Percentiles rank a stretch among this genome's conserved stretches.
phyloP scores from a whole-genome alignment of 2,113 vertebrate species.

The Pantherophis guttatus region DNA sequence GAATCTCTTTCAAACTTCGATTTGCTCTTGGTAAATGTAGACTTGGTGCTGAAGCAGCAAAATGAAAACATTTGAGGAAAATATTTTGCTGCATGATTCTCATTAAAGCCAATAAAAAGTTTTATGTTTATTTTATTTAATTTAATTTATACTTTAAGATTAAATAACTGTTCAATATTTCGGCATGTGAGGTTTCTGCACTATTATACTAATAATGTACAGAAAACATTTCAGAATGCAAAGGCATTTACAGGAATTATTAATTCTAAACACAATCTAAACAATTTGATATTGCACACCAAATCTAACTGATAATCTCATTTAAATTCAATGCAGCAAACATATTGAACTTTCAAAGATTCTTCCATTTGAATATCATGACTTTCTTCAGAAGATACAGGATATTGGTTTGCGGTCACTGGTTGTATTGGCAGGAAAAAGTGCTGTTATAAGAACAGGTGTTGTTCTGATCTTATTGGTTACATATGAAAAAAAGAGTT shows the following conservation, averaged over 20 bases:
- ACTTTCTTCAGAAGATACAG: slow-evolving; percentile 24
- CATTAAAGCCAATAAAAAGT: not conserved
- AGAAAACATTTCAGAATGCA: accelerated
- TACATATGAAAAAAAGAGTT: slow-evolving; percentile 36
- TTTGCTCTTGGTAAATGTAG: not conserved
- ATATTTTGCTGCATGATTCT: not conserved
- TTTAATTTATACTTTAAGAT: not conserved
- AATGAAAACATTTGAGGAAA: not conserved
- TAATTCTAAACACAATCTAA: not conserved
- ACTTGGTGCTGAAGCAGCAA: not conserved
- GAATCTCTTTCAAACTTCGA: not conserved
- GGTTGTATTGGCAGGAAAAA: slow-evolving; percentile 38
- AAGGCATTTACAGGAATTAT: not conserved
- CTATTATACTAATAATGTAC: not conserved
- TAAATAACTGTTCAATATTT: not conserved
- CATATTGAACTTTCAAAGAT: slow-evolving; percentile 35
- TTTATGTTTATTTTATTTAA: not conserved
- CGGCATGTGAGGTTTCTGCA: not conserved
- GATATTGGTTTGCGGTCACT: slow-evolving; percentile 54
- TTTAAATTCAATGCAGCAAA: slow-evolving; percentile 3
- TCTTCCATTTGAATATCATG: slow-evolving; percentile 14
- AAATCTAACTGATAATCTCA: not conserved
- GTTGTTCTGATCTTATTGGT: slow-evolving; percentile 35
- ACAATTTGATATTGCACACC: not conserved
- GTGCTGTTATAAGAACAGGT: slow-evolving; percentile 48